phyloP scores from a whole-genome alignment of 2,113 vertebrate species.

The Saguinus imperator region DNA sequence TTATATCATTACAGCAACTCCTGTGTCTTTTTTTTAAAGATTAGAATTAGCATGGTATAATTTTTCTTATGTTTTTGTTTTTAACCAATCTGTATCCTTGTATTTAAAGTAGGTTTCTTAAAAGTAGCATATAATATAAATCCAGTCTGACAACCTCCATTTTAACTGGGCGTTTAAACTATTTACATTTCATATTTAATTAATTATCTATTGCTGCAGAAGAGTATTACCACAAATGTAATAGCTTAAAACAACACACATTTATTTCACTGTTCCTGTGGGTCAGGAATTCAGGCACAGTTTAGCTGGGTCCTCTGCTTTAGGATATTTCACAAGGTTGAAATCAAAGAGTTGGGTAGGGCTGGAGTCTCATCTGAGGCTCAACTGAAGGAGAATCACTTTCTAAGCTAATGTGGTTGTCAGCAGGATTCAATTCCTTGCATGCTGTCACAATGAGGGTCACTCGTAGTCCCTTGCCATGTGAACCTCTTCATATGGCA shows the following conservation, averaged over 20 bases:
- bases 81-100: not conserved
- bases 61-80: not conserved
- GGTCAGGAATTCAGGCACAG: constrained; percentile 16
- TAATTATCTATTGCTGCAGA: not conserved
- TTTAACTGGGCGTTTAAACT: not conserved
- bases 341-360: not conserved
- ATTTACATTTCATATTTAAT: not conserved
- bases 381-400: not conserved
- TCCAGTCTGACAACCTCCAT: not conserved
- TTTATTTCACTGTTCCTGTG: not conserved
- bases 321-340: constrained; percentile 24
- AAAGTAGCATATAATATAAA: not conserved
- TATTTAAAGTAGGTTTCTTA: constrained; percentile 45
- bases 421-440: not conserved
- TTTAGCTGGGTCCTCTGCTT: constrained; percentile 12
- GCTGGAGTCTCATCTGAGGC: not conserved
- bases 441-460: not conserved
- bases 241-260: not conserved
- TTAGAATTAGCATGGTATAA: not conserved
- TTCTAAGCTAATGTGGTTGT: not conserved
- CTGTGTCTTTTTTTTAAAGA: not conserved
- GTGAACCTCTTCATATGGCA: not conserved
- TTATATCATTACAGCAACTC: not conserved
- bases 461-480: not conserved
- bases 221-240: constrained; percentile 11